Conservation (phyloP, 2,797 vertebrate genomes). For the Brachymystax lenok region DNA sequence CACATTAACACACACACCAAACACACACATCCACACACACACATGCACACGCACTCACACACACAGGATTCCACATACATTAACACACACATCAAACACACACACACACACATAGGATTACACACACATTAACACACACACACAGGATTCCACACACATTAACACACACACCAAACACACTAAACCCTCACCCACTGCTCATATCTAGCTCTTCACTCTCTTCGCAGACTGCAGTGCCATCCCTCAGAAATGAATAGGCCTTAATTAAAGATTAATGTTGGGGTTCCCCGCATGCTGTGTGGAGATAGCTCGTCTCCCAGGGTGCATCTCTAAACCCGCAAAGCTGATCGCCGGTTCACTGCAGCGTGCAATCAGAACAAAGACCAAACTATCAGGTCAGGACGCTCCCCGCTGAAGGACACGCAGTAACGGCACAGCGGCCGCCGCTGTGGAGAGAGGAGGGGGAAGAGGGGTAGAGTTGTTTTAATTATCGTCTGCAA, state of each 20-base stretch:
- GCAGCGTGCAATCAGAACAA: conserved; percentile 56
- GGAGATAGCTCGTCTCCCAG: conserved; percentile 69
- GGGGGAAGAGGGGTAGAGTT: conserved; percentile 35
- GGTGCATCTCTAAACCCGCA: conserved; percentile 56
- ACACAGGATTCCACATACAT: no score
- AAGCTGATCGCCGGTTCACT: conserved; percentile 49
- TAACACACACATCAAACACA: no score
- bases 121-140: no score
- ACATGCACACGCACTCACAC: no score
- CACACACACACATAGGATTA: no score
- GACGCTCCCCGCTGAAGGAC: conserved; percentile 54
- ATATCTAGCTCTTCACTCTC: conserved; percentile 49
- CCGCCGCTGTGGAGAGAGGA: conserved; percentile 35
- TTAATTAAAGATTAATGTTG: conserved; percentile 79
- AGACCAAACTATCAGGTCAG: conserved; percentile 51
- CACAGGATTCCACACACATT: neutral
- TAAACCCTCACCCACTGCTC: conserved; percentile 24
- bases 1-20: no score
- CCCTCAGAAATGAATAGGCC: conserved; percentile 63
- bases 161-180: neutral
- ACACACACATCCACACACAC: no score
- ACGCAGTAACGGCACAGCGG: conserved; percentile 44
- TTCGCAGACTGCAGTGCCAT: conserved; percentile 49
- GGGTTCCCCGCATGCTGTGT: conserved; percentile 57
- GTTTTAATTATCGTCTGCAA: conserved; percentile 68